Base-by-base conservation (phyloP, 2,113 vertebrate genomes). In the Rhinopomastus cyanomelas region DNA sequence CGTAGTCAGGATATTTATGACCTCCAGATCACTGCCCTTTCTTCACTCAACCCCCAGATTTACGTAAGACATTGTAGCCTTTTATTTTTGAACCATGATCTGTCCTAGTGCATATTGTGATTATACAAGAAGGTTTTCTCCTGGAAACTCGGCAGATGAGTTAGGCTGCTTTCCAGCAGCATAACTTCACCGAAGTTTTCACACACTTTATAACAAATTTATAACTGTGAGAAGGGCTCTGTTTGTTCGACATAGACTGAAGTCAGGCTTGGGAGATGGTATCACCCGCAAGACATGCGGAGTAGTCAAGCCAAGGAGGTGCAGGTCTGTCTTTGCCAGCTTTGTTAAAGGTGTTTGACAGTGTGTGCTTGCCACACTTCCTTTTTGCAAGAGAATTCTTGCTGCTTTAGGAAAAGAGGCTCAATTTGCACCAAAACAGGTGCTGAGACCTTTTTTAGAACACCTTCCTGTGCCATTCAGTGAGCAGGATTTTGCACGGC, bases 21-120 rank as follows among this genome's bases (percentile, higher is more conserved):
- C 94, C 95, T 94, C 71, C 32, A 82, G 79, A 92, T 93, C 13
- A 0, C 81, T 94, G 88, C 76, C 88, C 87, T 95, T 96, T 91
- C 80, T 91, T 90, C 87, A 93, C 77, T 88, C 88, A 81, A 65
- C 83, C 79, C 46, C 71, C 75, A 81, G 92, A 82, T 86, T 92
- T 96, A 61, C 3, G 52, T 87, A 95, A 93, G 78, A 62, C 81
- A 72, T 84, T 88, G 75, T 80, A 93, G 68, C 72, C 81, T 90
- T 92, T 93, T 95, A 87, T 94, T 96, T 94, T 93, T 84, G 88
- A 95, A 92, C 37, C 6, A 44, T 37, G 30, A 53, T 93, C 62
- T 92, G 62, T 90, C 88, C 88, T 90, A 36, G 69, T 91, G 62
- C 76, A 25, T 75, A 53, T 11, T 71, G 79, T 2, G 3, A 42